These are phyloP conservation scores for Acleris emargana DNA, from an alignment of 2,888 invertebrate species.

Conservation along the genomic window DNA sequence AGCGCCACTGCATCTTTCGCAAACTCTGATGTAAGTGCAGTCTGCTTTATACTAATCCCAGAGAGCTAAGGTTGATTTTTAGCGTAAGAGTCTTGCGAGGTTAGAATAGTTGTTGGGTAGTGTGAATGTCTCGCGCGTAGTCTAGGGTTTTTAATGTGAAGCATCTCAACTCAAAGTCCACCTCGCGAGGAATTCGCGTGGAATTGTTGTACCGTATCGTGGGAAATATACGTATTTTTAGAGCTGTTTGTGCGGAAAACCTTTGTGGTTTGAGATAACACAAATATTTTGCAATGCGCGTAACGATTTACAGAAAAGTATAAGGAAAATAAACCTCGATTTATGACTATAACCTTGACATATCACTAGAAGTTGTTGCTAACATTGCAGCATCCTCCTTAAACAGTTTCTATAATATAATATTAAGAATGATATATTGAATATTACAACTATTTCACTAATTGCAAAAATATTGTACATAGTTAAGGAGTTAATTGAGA, in stretches of 20 bases:
- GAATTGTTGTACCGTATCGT: constrained; percentile 54
- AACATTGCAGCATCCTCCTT: not conserved
- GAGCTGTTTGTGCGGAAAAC: constrained; percentile 24
- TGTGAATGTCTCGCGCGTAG: constrained; percentile 72
- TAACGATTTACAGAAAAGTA: constrained; percentile 9
- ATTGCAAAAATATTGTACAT: no score
- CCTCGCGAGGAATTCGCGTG: constrained; percentile 57
- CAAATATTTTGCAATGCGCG: constrained; percentile 3
- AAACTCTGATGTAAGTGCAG: constrained; percentile 52
- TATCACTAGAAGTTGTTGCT: not conserved
- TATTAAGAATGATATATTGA: not conserved
- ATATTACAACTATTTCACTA: no score
- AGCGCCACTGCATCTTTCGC: constrained; percentile 76
- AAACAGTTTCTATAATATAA: not conserved
- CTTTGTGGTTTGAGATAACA: constrained; percentile 5
- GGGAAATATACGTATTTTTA: constrained; percentile 52
- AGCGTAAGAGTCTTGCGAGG: constrained; percentile 39
- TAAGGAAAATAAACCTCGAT: not conserved
- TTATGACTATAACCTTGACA: not conserved
- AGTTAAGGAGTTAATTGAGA: no score
- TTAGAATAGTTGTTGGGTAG: constrained; percentile 53
- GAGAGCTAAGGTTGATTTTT: constrained; percentile 54
- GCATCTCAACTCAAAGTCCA: constrained; percentile 70
- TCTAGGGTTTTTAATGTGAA: constrained; percentile 74
- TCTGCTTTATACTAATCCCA: constrained; percentile 47